Evolutionary conservation across 1,140 invertebrate genomes (phyloP), one percentile per base, ranked within the genome.

Genomic region (Plodia interpunctella): DNA sequence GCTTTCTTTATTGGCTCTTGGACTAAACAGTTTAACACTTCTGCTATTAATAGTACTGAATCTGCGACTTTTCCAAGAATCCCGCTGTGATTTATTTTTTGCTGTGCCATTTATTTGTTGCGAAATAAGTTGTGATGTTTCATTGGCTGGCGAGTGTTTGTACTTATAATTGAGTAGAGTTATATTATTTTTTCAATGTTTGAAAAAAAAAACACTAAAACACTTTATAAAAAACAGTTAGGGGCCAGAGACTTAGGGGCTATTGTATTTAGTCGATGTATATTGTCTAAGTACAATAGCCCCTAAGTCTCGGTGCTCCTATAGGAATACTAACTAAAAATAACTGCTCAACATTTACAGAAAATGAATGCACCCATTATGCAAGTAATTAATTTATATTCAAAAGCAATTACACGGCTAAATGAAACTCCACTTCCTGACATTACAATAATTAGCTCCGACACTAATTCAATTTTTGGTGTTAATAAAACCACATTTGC

Each of bases 1-100:
- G 57, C 63, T 63, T 68, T 72, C 70, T 87, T 84, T 87, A 87
- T 85, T 65, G 76, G 58, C 73, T 66, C 66, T 83, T 72, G 59
- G 60, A 61, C 68, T 76, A 70, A 80, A 83, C 73, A 75, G 78
- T 80, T 80, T 77, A 76, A 77, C 77, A 71, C 25, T 49, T 59
- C 20, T 57, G 38, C 44, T 57, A 68, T 21, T 38, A 19, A 59
- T 52, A 61, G 18, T 44, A 44, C 38, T 15, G 38, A 44, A 44
- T 44, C 38, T 44, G 38, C 38, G 10, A 10, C 13, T 15, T 44
- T 59, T 61, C 51, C 38, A 15, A 44, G 38, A 15, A 44, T 44
- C 38, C 38, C 38, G 38, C 38, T 1, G 38, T 2, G 38, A 49
- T 49, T 55, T 59, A 55, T 65, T 61, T 51, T 51, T 51, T 25